A percentile compares a stretch with the other conserved stretches of the same genome.
Conservation (phyloP, 2,113 vertebrate species). For the Heterotilapia buettikoferi region DNA sequence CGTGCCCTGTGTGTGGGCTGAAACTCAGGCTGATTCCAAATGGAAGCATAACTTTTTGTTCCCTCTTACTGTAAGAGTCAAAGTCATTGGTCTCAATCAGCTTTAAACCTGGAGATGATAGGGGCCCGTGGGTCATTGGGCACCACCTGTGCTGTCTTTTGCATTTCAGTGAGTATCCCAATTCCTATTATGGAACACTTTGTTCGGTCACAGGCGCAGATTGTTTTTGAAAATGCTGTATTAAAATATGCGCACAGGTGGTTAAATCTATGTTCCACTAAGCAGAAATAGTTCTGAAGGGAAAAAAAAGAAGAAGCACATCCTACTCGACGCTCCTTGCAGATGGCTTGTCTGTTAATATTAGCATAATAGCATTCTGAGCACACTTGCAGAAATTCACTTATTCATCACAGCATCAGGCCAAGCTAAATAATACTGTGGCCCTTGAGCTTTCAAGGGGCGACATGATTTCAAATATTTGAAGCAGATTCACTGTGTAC, state of each 20-base stretch:
- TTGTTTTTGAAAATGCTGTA: neutral
- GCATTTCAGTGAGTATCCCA: conserved; percentile 24
- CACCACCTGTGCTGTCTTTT: conserved; percentile 18
- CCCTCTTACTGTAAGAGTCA: conserved; percentile 38
- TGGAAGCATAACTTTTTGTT: conserved; percentile 59
- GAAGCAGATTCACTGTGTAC: conserved; percentile 33
- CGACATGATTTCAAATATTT: conserved; percentile 48
- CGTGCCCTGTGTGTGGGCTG: conserved; percentile 47
- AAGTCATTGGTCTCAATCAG: conserved; percentile 51
- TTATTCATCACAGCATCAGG: conserved; percentile 55
- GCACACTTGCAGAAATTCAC: conserved; percentile 52
- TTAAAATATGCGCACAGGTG: conserved; percentile 41
- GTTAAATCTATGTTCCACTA: conserved; percentile 17
- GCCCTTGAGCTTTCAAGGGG: conserved; percentile 44
- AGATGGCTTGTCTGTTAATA: conserved; percentile 40
- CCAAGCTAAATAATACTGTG: conserved; percentile 48
- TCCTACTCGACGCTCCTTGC: conserved; percentile 13
- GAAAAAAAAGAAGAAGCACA: conserved; percentile 19
- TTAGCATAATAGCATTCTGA: conserved; percentile 58
- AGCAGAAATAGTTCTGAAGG: conserved; percentile 10
- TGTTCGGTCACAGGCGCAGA: neutral
- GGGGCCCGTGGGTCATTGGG: conserved; percentile 30
- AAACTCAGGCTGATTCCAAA: conserved; percentile 58
- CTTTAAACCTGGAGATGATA: conserved; percentile 32
- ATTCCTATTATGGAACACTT: conserved; percentile 11